Conservation (phyloP, 2,113 vertebrate species). For the Tragelaphus buxtoni region DNA sequence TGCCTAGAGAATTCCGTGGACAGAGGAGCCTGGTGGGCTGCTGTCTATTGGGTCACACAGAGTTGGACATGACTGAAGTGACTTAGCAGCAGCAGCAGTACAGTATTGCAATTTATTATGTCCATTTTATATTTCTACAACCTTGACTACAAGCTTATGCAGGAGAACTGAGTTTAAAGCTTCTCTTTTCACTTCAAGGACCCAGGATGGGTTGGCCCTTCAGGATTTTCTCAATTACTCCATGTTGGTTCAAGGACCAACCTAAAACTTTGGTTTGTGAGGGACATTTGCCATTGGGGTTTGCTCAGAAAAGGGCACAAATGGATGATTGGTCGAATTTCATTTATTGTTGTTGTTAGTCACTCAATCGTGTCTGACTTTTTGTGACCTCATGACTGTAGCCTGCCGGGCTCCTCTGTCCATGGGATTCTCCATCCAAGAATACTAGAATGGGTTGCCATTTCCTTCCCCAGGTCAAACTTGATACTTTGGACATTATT, state of each 20-base stretch:
- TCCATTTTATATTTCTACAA: not conserved
- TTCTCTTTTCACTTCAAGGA: not conserved
- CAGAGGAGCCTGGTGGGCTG: not conserved
- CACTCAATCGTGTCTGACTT: not conserved
- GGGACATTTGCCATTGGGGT: not conserved
- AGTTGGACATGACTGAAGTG: fast-evolving
- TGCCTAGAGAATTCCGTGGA: not conserved
- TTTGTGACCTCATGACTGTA: not conserved
- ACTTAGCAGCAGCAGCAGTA: not conserved
- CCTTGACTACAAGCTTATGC: not conserved
- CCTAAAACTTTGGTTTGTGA: not conserved
- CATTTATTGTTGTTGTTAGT: not conserved
- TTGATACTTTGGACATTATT: not conserved
- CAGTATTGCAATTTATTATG: not conserved
- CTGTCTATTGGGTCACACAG: fast-evolving
- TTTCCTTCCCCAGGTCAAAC: not conserved
- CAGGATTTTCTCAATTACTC: not conserved
- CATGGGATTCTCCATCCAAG: not conserved
- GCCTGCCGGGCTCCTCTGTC: not conserved
- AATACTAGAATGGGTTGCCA: not conserved
- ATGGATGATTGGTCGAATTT: not conserved
- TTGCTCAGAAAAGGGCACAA: not conserved
- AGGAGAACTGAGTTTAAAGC: not conserved
- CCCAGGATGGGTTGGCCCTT: not conserved
- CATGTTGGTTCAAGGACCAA: not conserved